Conservation (phyloP, 2,113 vertebrate species). For the Brachypteracias leptosomus region DNA sequence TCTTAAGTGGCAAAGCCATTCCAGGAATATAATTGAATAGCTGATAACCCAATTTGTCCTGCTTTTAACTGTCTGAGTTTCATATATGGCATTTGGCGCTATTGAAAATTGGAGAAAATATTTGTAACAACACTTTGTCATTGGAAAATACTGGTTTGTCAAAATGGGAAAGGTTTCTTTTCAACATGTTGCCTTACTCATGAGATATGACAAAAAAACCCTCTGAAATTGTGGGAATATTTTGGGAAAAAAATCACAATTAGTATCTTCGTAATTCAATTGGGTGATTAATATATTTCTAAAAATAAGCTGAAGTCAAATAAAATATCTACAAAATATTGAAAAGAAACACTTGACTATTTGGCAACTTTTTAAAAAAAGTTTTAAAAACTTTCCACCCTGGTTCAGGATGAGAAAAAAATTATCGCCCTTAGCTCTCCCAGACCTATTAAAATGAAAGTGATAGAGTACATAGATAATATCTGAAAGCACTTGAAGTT, state of each 20-base stretch:
- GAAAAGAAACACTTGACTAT: neutral
- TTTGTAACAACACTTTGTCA: neutral
- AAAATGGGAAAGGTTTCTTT: neutral
- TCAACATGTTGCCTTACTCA: neutral
- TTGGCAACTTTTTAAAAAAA: neutral
- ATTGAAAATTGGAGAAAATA: neutral
- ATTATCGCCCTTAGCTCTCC: neutral
- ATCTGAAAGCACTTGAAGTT: neutral
- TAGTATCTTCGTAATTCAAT: neutral
- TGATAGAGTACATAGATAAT: neutral
- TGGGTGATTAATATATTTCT: neutral
- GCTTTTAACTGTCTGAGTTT: neutral
- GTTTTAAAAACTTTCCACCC: neutral
- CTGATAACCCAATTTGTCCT: neutral
- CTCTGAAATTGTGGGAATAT: neutral
- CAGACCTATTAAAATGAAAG: neutral
- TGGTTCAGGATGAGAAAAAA: neutral
- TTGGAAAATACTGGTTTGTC: neutral
- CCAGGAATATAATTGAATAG: neutral
- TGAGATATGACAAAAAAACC: neutral
- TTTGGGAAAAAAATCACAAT: neutral
- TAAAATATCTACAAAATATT: neutral
- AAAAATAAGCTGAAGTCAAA: neutral
- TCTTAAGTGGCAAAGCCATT: neutral
- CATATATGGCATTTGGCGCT: neutral